phyloP scores from a whole-genome alignment of 1,140 invertebrate genomes.

The Euura lappo region DNA sequence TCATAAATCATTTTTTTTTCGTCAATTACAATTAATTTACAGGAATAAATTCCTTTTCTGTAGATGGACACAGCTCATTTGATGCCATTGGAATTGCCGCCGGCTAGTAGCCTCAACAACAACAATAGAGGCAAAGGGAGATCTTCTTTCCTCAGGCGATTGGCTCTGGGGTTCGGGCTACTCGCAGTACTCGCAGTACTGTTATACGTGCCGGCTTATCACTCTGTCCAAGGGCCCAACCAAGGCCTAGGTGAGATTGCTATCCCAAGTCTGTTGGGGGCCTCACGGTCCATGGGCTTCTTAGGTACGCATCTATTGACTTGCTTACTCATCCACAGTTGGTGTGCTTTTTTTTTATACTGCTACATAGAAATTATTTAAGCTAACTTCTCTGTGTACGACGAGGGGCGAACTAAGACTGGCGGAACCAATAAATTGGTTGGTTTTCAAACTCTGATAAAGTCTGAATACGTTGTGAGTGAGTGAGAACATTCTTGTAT shows the following conservation, averaged over 20 bases:
- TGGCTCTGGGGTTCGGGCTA: constrained; percentile 50
- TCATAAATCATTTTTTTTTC: too few species aligned
- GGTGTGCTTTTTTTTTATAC: too few species aligned
- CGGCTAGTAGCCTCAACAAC: constrained; percentile 33
- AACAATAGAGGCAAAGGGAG: constrained; percentile 42
- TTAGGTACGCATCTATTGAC: constrained; percentile 50
- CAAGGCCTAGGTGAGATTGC: constrained; percentile 54
- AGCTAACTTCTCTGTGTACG: too few species aligned
- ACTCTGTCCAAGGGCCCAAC: constrained; percentile 52
- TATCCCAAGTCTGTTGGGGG: constrained; percentile 40
- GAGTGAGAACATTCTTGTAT: too few species aligned
- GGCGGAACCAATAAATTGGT: too few species aligned
- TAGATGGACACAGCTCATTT: constrained; percentile 48
- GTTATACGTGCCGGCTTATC: constrained; percentile 56
- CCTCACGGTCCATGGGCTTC: constrained; percentile 42
- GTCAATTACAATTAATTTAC: too few species aligned
- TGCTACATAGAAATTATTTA: too few species aligned
- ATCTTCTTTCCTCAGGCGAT: constrained; percentile 48
- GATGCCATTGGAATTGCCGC: constrained; percentile 45
- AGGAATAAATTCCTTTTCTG: not conserved
- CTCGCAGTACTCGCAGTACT: constrained; percentile 46
- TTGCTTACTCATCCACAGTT: constrained; percentile 12
- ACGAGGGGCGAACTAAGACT: too few species aligned
- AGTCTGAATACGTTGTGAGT: too few species aligned
- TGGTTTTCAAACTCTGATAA: too few species aligned